phyloP scores from a whole-genome alignment of 2,888 invertebrate genomes.

The Dendrolimus houi region DNA sequence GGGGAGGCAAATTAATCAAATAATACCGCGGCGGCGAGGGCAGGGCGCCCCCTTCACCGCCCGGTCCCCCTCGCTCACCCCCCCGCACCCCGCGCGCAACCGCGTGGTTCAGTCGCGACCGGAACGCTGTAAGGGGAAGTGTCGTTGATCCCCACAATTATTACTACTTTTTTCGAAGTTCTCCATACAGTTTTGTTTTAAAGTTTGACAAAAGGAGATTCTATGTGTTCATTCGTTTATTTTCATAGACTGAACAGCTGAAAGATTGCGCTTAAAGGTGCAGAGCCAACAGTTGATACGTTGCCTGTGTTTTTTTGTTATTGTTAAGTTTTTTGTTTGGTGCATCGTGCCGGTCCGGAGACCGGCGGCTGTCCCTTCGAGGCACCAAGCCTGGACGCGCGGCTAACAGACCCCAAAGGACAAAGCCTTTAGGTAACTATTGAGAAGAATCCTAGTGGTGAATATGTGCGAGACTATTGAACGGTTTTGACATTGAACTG shows the following conservation, averaged over 20 bases:
- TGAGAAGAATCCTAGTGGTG: conserved; percentile 20
- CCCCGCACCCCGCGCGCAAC: conserved; percentile 44
- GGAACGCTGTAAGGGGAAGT: conserved; percentile 66
- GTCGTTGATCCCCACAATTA: conserved; percentile 56
- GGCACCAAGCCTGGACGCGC: conserved; percentile 64
- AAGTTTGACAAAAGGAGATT: conserved; percentile 66
- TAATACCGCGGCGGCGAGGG: conserved; percentile 70
- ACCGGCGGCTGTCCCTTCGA: conserved; percentile 57
- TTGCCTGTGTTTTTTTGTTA: conserved; percentile 72
- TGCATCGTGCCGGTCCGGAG: conserved; percentile 71
- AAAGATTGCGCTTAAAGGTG: conserved; percentile 54
- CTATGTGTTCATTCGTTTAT: conserved; percentile 58
- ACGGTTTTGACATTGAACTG: conserved; percentile 25
- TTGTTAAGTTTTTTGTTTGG: conserved; percentile 75
- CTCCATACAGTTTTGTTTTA: conserved; percentile 65
- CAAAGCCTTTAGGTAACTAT: conserved; percentile 74
- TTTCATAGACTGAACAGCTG: conserved; percentile 49
- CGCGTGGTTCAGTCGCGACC: conserved; percentile 73
- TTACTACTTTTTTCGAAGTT: conserved; percentile 74
- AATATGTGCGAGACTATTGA: conserved; percentile 17
- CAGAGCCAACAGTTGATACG: conserved; percentile 63
- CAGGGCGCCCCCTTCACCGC: conserved; percentile 31
- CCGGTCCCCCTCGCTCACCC: conserved; percentile 29
- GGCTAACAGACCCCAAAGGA: conserved; percentile 55
- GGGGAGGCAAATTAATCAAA: conserved; percentile 77